Base-by-base conservation (phyloP, 1,140 invertebrate species). In the Dendrolimus kikuchii region DNA sequence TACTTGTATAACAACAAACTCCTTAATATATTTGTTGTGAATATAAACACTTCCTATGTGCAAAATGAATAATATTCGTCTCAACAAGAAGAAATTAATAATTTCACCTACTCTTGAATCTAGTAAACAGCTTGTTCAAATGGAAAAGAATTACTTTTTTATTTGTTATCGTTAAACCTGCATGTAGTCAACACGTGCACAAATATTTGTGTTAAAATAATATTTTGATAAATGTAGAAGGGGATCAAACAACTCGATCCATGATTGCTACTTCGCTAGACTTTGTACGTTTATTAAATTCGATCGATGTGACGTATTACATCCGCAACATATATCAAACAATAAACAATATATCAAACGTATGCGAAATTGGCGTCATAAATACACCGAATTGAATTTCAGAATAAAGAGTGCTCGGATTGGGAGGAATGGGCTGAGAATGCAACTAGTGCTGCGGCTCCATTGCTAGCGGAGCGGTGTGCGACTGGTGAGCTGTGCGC, bases 401-500 rank as follows among this genome's bases (percentile, higher is more conserved):
- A 86, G 82, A 72, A 78, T 36, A 77, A 77, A 53, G 77, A 86
- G 4, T 74, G 72, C 52, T 50, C 64, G 5, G 77, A 81, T 38
- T 86, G 82, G 60, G 66, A 83, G 39, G 83, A 89, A 36, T 71
- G 79, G 77, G 60, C 80, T 23, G 87, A 87, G 49, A 63, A 71
- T 4, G 79, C 78, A 4, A 77, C 70, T 2, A 74, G 55, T 37
- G 75, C 73, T 0, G 64, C 74, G 5, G 80, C 81, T 4, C 80
- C 85, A 4, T 42, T 83, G 37, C 57, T 72, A 38, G 84, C 66
- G 62, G 87, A 90, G 46, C 73, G 90, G 0, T 84, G 81, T 3
- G 89, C 89, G 0, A 84, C 80, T 7, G 85, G 87, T 10, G 68
- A 87, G 37, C 72, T 91, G 40, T 89, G 89, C 9, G 84, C 81